Evolutionary conservation across 2,888 invertebrate genomes (phyloP).

Genomic region (Torymus texanus): DNA sequence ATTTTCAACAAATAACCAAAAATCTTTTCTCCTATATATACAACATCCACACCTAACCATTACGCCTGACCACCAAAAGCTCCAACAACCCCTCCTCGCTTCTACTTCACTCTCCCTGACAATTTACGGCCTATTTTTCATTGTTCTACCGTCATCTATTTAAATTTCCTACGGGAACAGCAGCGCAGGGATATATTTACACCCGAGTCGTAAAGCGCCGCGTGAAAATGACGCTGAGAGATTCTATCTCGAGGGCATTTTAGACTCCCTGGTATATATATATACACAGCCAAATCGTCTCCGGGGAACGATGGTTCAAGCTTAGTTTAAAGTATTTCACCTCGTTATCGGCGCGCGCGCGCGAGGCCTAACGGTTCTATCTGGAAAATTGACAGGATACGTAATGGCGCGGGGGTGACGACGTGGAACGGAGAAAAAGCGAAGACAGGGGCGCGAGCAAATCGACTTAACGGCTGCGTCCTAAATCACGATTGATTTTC

Average conservation of each 20-base stretch:
- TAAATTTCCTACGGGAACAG: slow-evolving; percentile 52
- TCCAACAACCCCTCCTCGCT: too few relatives aligned
- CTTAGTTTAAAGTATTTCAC: slow-evolving; percentile 73
- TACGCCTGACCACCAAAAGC: too few relatives aligned
- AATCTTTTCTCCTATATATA: too few relatives aligned
- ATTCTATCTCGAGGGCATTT: slow-evolving; percentile 58
- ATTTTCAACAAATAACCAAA: too few relatives aligned
- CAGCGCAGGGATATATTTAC: too few relatives aligned
- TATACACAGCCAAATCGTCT: slow-evolving; percentile 62
- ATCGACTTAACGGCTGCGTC: slow-evolving; percentile 40
- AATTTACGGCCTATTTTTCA: slow-evolving; percentile 29
- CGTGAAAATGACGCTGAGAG: slow-evolving; percentile 49
- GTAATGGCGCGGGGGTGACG: slow-evolving; percentile 42
- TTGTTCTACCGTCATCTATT: slow-evolving; percentile 51
- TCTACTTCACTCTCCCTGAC: background rate
- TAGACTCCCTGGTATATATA: slow-evolving; percentile 55
- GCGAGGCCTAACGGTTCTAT: slow-evolving; percentile 52
- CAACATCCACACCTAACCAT: too few relatives aligned
- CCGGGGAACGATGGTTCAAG: slow-evolving; percentile 72
- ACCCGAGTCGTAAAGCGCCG: slow-evolving; percentile 47
- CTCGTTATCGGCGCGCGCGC: slow-evolving; percentile 65
- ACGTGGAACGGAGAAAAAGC: slow-evolving; percentile 6
- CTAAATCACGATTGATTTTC: slow-evolving; percentile 18
- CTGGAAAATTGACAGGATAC: slow-evolving; percentile 57
- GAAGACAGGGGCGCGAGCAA: slow-evolving; percentile 23